A percentile compares a stretch with the other conserved stretches of the same genome.
Evolutionary conservation across 2,797 vertebrate species (phyloP).

Genomic region (Scolopax bukidnonensis): DNA sequence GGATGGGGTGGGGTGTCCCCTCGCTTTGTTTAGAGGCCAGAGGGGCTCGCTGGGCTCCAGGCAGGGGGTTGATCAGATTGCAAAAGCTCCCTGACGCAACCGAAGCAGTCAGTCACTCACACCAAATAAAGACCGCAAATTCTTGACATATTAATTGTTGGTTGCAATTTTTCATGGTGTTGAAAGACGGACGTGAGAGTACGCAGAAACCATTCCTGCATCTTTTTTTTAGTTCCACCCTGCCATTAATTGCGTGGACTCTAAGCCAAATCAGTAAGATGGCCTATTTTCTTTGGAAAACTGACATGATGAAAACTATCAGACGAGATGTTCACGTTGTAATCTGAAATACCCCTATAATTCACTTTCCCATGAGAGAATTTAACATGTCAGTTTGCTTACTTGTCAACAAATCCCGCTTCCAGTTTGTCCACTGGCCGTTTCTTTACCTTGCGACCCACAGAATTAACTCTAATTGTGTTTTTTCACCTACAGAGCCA

Average conservation of each 20-base stretch:
- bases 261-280: neutral
- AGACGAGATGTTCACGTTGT: neutral
- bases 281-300: conserved; percentile 9
- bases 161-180: conserved; percentile 32
- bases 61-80: neutral
- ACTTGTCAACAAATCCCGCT: neutral
- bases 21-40: neutral
- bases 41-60: conserved; percentile 7
- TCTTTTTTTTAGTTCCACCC: neutral
- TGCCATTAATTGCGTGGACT: neutral
- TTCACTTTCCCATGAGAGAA: neutral
- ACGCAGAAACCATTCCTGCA: conserved; percentile 46
- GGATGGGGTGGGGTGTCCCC: neutral
- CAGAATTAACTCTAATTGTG: neutral
- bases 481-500: neutral
- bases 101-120: neutral
- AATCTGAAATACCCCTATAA: neutral
- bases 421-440: neutral
- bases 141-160: conserved; percentile 58
- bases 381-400: neutral
- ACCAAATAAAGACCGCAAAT: conserved; percentile 26
- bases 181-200: conserved; percentile 32
- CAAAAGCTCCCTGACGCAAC: conserved; percentile 26
- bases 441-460: neutral
- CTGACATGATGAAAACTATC: neutral